Conservation (phyloP, 2,797 vertebrate genomes). For the Poeciliopsis paucimaculata region DNA sequence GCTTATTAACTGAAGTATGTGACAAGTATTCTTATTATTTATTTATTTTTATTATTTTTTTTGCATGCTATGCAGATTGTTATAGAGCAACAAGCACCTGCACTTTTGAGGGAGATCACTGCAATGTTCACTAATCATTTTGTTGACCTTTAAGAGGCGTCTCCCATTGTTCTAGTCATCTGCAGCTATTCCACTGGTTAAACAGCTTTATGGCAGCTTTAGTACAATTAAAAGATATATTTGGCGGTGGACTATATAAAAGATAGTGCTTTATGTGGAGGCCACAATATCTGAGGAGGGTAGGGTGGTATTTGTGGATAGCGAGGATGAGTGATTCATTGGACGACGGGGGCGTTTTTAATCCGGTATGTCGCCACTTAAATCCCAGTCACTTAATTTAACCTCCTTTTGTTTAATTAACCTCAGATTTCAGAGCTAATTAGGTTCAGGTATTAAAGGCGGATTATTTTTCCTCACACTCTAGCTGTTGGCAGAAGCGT, state of each 20-base stretch:
- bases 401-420: slow-evolving; percentile 83
- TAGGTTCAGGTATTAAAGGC: slow-evolving; percentile 77
- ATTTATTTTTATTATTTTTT: neutral
- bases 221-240: neutral
- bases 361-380: slow-evolving; percentile 72
- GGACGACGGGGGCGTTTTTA: slow-evolving; percentile 64
- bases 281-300: slow-evolving; percentile 37
- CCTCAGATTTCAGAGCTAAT: slow-evolving; percentile 78
- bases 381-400: slow-evolving; percentile 80
- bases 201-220: neutral
- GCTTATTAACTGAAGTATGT: slow-evolving; percentile 51
- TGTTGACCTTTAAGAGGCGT: slow-evolving; percentile 47
- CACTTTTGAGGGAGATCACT: slow-evolving; percentile 31
- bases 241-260: slow-evolving; percentile 1
- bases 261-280: neutral
- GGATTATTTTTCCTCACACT: slow-evolving; percentile 61
- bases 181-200: neutral
- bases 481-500: slow-evolving; percentile 52
- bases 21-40: slow-evolving; percentile 60
- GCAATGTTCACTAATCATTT: slow-evolving; percentile 45
- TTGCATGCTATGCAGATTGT: slow-evolving; percentile 16
- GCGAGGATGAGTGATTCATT: slow-evolving; percentile 63
- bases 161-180: neutral
- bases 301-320: slow-evolving; percentile 50
- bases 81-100: slow-evolving; percentile 39